A percentile compares a stretch with the other conserved stretches of the same genome.
phyloP scores from a whole-genome alignment of 2,888 invertebrate genomes.

The Drosophila parthenogenetica region DNA sequence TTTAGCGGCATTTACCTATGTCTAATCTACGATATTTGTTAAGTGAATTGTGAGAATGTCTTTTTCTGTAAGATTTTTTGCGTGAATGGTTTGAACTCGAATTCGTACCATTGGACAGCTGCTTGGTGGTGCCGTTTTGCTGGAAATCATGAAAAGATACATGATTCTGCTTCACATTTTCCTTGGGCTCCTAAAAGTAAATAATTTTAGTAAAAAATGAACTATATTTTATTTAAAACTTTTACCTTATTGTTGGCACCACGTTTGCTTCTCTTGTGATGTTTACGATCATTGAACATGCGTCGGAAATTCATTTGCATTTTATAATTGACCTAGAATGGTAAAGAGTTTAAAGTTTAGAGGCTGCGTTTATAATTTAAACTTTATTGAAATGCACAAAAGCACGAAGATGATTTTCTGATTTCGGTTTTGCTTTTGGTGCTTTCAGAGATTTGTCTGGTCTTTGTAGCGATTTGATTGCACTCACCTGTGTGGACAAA shows the following conservation, averaged over 20 bases:
- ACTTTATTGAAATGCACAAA: slow-evolving; percentile 20
- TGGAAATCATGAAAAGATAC: slow-evolving; percentile 96
- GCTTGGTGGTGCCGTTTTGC: slow-evolving; percentile 94
- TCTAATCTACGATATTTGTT: slow-evolving; percentile 86
- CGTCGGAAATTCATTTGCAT: slow-evolving; percentile 96
- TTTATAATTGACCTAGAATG: slow-evolving; percentile 90
- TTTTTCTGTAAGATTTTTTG: slow-evolving; percentile 86
- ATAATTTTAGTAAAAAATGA: too few relatives aligned
- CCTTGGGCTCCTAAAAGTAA: slow-evolving; percentile 85
- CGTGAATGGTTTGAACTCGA: slow-evolving; percentile 89
- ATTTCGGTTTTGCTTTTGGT: slow-evolving; percentile 14
- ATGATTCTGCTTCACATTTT: slow-evolving; percentile 92
- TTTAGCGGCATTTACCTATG: slow-evolving; percentile 84
- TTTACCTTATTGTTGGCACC: slow-evolving; percentile 90
- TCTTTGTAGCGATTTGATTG: slow-evolving; percentile 4
- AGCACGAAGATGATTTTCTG: slow-evolving; percentile 10
- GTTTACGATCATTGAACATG: slow-evolving; percentile 93
- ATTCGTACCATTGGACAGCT: slow-evolving; percentile 93
- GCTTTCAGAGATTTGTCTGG: slow-evolving; percentile 66
- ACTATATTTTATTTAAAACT: background rate
- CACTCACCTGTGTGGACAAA: slow-evolving; percentile 90
- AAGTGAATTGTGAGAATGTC: slow-evolving; percentile 86
- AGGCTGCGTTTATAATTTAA: background rate
- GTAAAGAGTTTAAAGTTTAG: background rate
- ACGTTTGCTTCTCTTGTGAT: slow-evolving; percentile 94